Base-by-base conservation (phyloP, 1,140 invertebrate genomes). In the Ladona fulva region DNA sequence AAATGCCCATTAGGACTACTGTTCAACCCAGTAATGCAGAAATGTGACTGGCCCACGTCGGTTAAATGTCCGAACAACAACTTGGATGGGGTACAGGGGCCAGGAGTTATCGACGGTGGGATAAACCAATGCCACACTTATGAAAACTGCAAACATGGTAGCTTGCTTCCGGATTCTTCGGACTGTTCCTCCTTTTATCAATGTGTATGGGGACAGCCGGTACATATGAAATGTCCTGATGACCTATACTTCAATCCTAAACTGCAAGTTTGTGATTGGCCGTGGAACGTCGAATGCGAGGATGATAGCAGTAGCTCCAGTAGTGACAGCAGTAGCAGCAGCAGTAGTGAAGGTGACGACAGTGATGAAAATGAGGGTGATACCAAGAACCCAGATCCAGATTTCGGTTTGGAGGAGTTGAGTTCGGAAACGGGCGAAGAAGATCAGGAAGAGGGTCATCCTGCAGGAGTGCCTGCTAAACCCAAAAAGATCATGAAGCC, bases 211-310 rank as follows among this genome's bases (percentile, higher is more conserved):
- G 79, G 80, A n/a, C 24, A 19, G 5, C 76, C 81, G 1, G 76
- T 79, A 42, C n/a, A 80, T 8, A 78, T 78, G 42, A 19, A 77
- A 0, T 78, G 78, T 42, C 78, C 78, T 24, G 16, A 5, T 52
- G 75, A 75, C 10, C 42, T 78, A 25, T 75, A 77, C 66, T 78
- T 77, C 76, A 81, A 83, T 74, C 79, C 80, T 42, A 52, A 5
- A 8, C 24, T 78, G 10, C 75, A 77, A 76, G 77, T 81, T 14
- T 83, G 82, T 74, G 81, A 83, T 78, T 83, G 75, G 44, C 81
- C 84, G 0, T n/a, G 77, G 16, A 78, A 81, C 75, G 82, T 83
- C 25, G 75, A 80, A n/a, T 85, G 83, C 74, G 42, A 75, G 12
- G 44, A 10, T 12, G 75, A 37, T 24, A 24, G 37, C 12, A 74